Percentiles rank a stretch among this genome's conserved stretches.
phyloP scores from a whole-genome alignment of 2,888 invertebrate genomes.

The Microdon myrmicae region DNA sequence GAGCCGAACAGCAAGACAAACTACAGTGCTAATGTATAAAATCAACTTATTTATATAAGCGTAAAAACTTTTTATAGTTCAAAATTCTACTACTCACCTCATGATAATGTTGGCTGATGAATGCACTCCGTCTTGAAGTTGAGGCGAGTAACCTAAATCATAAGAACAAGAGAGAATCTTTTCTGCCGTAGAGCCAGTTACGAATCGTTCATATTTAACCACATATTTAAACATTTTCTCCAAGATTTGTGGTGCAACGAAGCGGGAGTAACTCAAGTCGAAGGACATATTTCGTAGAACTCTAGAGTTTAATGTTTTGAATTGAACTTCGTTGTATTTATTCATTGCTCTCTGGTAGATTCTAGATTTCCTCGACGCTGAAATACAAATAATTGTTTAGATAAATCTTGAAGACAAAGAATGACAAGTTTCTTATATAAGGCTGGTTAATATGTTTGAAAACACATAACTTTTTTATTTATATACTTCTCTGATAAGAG shows the following conservation, averaged over 20 bases:
- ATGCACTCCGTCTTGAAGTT: slow-evolving; percentile 64
- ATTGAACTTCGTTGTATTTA: slow-evolving; percentile 60
- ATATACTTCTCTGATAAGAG: too few species aligned
- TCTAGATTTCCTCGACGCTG: slow-evolving; percentile 62
- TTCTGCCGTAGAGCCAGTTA: slow-evolving; percentile 69
- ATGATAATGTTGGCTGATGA: slow-evolving; percentile 65
- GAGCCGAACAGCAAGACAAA: too few species aligned
- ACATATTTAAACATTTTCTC: slow-evolving; percentile 68
- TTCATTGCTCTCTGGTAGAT: slow-evolving; percentile 63
- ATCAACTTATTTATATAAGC: too few species aligned
- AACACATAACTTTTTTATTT: too few species aligned
- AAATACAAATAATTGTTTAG: too few species aligned
- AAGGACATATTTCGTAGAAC: slow-evolving; percentile 66
- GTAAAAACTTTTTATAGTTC: too few species aligned
- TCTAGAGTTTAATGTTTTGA: slow-evolving; percentile 66
- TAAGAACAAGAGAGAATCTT: slow-evolving; percentile 69
- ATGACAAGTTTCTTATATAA: too few species aligned
- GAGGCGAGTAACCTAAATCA: slow-evolving; percentile 68
- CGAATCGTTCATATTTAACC: slow-evolving; percentile 62
- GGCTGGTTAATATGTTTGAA: too few species aligned
- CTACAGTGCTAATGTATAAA: too few species aligned
- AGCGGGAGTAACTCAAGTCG: slow-evolving; percentile 65
- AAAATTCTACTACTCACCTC: slow-evolving; percentile 60
- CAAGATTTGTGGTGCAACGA: slow-evolving; percentile 67
- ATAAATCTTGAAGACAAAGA: too few species aligned